These are phyloP conservation scores for Macropis europaea DNA, from an alignment of 2,888 invertebrate genomes.

Conservation along the genomic window DNA sequence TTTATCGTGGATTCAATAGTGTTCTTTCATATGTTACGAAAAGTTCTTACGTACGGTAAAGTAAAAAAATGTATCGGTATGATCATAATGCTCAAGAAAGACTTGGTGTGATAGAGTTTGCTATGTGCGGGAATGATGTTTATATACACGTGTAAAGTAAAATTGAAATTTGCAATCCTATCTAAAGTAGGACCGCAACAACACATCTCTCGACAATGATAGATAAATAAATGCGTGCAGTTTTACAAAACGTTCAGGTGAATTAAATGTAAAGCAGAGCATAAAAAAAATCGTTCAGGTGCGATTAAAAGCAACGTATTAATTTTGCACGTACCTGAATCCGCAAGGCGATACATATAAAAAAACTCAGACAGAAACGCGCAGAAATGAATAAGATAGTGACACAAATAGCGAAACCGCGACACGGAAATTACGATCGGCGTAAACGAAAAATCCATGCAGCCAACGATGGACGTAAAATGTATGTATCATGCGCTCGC, in stretches of 20 bases:
- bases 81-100: no score
- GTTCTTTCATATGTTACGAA: no score
- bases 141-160: no score
- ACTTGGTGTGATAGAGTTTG: no score
- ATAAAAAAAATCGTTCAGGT: background rate
- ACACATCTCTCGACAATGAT: background rate
- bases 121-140: no score
- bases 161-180: no score
- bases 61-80: no score
- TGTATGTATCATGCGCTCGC: conserved; percentile 11
- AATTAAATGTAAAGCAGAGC: background rate
- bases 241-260: background rate
- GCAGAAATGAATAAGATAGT: conserved; percentile 12
- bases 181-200: no score
- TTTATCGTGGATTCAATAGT: no score
- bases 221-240: background rate
- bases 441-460: conserved; percentile 49
- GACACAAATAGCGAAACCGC: conserved; percentile 1
- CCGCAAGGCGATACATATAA: conserved; percentile 68
- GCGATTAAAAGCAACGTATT: conserved; percentile 31
- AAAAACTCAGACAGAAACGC: conserved; percentile 46
- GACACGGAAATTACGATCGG: conserved; percentile 1
- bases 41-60: no score
- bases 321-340: conserved; percentile 74
- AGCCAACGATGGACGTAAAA: conserved; percentile 24